Percentiles rank a stretch among this genome's conserved stretches.
Evolutionary conservation across 2,888 invertebrate genomes (phyloP).

Genomic region (Ecliptopera silaceata): DNA sequence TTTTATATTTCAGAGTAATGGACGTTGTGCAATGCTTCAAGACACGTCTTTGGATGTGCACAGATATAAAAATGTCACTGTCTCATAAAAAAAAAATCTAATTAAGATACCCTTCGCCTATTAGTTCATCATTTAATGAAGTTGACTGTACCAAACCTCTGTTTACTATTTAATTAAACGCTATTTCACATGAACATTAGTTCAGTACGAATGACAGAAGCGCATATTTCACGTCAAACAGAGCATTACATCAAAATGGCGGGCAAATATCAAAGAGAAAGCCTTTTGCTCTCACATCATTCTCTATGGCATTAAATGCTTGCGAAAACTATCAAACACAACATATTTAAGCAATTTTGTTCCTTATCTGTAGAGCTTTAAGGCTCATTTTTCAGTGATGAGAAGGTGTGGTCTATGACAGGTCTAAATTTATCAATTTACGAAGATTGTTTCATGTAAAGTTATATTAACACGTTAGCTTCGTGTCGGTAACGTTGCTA

Average conservation of each 20-base stretch:
- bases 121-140: no score
- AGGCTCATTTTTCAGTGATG: slow-evolving; percentile 37
- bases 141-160: slow-evolving; percentile 1
- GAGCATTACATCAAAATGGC: slow-evolving; percentile 80
- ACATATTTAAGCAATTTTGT: slow-evolving; percentile 37
- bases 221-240: slow-evolving; percentile 73
- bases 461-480: slow-evolving; percentile 73
- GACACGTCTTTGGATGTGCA: no score
- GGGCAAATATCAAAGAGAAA: slow-evolving; percentile 80
- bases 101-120: no score
- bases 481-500: slow-evolving; percentile 60
- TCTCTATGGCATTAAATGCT: slow-evolving; percentile 69
- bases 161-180: slow-evolving; percentile 64
- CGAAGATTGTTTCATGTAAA: slow-evolving; percentile 69
- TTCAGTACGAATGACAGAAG: slow-evolving; percentile 70
- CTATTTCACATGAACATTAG: slow-evolving; percentile 64
- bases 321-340: slow-evolving; percentile 56
- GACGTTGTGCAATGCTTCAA: no score
- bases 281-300: slow-evolving; percentile 77
- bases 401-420: slow-evolving; percentile 58
- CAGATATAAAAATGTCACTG: no score
- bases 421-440: slow-evolving; percentile 76
- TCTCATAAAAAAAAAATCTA: no score
- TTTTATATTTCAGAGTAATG: no score
- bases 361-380: slow-evolving; percentile 35